Conservation (phyloP, 2,797 vertebrate genomes). For the Cyprinella venusta region DNA sequence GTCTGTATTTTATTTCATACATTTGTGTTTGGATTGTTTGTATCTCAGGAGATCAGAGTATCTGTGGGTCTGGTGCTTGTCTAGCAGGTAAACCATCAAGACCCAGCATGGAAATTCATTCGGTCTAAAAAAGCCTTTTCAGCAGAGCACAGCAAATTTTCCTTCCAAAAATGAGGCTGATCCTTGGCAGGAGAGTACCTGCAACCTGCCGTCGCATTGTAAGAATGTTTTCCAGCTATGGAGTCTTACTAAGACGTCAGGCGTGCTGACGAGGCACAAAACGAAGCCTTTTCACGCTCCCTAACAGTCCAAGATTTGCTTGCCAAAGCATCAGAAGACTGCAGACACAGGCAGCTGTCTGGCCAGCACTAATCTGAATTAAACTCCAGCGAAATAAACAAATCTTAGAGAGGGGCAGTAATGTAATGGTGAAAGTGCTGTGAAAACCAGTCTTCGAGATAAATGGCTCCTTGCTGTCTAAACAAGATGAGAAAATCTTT, state of each 20-base stretch:
- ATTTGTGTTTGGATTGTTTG: neutral
- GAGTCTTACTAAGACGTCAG: conserved; percentile 22
- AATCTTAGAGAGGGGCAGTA: neutral
- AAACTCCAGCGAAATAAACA: conserved; percentile 35
- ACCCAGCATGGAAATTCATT: neutral
- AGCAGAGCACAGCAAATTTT: neutral
- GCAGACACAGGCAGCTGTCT: conserved; percentile 42
- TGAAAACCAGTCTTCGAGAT: conserved; percentile 27
- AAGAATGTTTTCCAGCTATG: conserved; percentile 27
- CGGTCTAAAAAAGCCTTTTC: neutral
- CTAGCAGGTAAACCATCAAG: neutral
- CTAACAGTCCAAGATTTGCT: conserved; percentile 26
- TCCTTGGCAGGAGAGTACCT: conserved; percentile 4
- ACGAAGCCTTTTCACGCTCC: neutral
- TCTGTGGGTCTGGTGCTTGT: neutral
- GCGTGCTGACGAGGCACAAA: conserved; percentile 25
- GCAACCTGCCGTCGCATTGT: conserved; percentile 1
- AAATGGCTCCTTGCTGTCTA: conserved; percentile 26
- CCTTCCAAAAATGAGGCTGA: neutral
- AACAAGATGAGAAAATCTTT: conserved; percentile 29
- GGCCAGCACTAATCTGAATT: conserved; percentile 35
- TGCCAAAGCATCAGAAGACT: conserved; percentile 41
- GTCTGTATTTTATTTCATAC: neutral
- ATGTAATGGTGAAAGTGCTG: conserved; percentile 19
- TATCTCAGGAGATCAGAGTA: neutral